phyloP scores from a whole-genome alignment of 2,888 invertebrate species.

The Drosophila incognita region DNA sequence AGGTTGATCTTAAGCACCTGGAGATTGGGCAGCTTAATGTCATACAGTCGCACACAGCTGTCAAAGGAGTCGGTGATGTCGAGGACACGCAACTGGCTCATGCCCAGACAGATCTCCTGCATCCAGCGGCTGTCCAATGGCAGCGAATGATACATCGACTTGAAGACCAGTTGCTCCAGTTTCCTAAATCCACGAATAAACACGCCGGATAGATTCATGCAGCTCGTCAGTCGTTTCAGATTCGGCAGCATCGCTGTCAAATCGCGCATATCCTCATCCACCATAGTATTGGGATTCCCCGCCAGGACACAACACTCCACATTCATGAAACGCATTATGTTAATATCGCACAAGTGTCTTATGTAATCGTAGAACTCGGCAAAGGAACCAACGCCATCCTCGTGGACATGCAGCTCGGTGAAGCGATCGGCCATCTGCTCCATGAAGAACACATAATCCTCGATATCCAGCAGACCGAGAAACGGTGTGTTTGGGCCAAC shows the following conservation, averaged over 20 bases:
- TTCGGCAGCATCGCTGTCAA: constrained; percentile 64
- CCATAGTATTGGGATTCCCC: constrained; percentile 62
- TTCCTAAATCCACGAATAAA: constrained; percentile 54
- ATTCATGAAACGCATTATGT: constrained; percentile 45
- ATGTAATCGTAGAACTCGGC: constrained; percentile 67
- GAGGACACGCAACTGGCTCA: constrained; percentile 54
- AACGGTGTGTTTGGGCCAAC: constrained; percentile 63
- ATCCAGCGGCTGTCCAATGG: constrained; percentile 63
- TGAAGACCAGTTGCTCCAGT: constrained; percentile 65
- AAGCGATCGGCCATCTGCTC: constrained; percentile 59
- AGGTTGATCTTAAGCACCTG: constrained; percentile 72
- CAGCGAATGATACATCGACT: constrained; percentile 68
- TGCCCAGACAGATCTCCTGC: constrained; percentile 66
- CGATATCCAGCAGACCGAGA: constrained; percentile 57
- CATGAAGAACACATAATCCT: constrained; percentile 74
- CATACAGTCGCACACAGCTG: constrained; percentile 53
- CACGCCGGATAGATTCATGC: constrained; percentile 68
- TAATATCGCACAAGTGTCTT: constrained; percentile 65
- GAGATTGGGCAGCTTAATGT: constrained; percentile 66
- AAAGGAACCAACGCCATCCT: constrained; percentile 63
- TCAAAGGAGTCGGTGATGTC: constrained; percentile 72
- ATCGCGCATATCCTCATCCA: constrained; percentile 64
- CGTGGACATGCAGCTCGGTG: constrained; percentile 68
- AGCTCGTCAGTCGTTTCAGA: constrained; percentile 55
- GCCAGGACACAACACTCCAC: constrained; percentile 62